Evolutionary conservation across 2,113 vertebrate genomes (phyloP).

Genomic region (Calonectris borealis): DNA sequence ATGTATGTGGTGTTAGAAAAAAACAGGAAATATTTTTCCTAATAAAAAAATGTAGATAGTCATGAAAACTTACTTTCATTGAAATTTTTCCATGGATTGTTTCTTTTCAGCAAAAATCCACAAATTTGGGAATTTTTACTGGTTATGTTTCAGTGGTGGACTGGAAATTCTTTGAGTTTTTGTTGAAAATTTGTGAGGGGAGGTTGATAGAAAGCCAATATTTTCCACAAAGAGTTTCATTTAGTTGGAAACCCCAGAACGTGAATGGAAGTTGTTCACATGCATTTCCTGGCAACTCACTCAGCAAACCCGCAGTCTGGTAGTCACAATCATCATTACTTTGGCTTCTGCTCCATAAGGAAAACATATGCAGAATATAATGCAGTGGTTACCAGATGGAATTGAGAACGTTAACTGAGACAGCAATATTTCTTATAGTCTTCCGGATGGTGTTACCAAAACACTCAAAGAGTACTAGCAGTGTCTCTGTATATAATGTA

Average conservation of each 20-base stretch:
- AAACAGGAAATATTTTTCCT: not conserved
- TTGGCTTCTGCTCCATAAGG: not conserved
- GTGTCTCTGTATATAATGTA: not conserved
- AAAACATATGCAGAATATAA: not conserved
- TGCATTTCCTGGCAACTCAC: not conserved
- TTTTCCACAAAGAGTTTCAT: not conserved
- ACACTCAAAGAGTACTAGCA: not conserved
- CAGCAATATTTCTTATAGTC: not conserved
- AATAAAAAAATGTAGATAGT: not conserved
- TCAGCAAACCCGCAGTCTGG: not conserved
- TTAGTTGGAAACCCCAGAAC: not conserved
- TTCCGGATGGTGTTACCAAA: not conserved
- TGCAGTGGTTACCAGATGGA: not conserved
- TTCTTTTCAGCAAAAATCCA: not conserved
- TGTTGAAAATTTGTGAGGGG: not conserved
- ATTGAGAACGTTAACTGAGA: not conserved
- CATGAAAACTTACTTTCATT: not conserved
- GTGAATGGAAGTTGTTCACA: not conserved
- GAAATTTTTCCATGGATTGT: not conserved
- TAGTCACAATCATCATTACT: not conserved
- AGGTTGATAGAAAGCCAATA: not conserved
- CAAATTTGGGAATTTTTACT: not conserved
- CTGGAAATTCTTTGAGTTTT: not conserved
- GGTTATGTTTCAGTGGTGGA: not conserved
- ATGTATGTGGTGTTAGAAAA: not conserved